These are phyloP conservation scores for Cheiracanthium punctorium DNA, from an alignment of 2,888 invertebrate genomes.

Conservation along the genomic window DNA sequence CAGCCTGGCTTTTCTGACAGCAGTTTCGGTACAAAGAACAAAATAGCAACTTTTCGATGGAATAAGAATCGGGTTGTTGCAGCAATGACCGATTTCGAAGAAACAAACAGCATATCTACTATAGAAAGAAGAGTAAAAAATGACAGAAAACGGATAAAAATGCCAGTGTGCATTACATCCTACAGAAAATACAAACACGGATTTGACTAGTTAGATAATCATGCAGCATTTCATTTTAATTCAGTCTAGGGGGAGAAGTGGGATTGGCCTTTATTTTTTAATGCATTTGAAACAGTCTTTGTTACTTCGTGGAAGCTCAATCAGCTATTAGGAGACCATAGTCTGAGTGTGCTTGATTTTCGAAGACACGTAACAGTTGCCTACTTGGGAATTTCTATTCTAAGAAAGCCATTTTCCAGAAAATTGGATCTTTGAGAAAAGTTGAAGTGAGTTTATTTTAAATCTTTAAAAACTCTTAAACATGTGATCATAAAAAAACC, in stretches of 20 bases:
- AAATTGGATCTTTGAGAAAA: not conserved
- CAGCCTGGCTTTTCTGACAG: not conserved
- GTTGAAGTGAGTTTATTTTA: not conserved
- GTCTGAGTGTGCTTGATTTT: not conserved
- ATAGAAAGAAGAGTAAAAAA: not conserved
- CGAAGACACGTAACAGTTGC: not conserved
- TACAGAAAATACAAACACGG: not conserved
- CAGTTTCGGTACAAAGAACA: not conserved
- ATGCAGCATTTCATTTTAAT: not conserved
- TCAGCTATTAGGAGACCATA: constrained; percentile 9
- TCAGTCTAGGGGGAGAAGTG: not conserved
- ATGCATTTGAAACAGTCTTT: not conserved
- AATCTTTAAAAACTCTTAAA: too few relatives aligned
- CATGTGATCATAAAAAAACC: too few relatives aligned
- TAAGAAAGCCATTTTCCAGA: not conserved
- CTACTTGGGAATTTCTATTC: not conserved
- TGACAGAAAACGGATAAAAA: not conserved
- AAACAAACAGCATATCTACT: not conserved
- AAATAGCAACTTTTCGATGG: not conserved
- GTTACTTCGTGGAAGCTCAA: constrained; percentile 1
- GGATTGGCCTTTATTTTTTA: not conserved
- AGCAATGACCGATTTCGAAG: too few relatives aligned
- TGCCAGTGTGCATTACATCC: not conserved
- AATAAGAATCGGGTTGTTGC: not conserved
- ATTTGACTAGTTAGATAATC: not conserved